phyloP scores from a whole-genome alignment of 2,797 vertebrate genomes.

The Paramormyrops hopkinsi region DNA sequence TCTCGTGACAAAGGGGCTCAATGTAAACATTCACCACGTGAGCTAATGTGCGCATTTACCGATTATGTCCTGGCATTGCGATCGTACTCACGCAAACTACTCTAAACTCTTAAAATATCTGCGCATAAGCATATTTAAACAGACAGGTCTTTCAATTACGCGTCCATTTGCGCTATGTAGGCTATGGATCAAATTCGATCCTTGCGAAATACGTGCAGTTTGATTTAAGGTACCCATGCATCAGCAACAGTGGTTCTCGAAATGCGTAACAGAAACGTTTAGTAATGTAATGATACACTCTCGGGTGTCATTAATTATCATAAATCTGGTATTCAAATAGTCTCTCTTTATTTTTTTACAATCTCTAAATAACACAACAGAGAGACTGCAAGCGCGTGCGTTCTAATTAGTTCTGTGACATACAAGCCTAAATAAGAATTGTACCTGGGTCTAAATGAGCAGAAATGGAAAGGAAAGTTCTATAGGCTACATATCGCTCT shows the following conservation, averaged over 20 bases:
- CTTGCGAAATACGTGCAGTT: not conserved
- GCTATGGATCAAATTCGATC: not conserved
- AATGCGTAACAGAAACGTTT: not conserved
- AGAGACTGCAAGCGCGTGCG: not conserved
- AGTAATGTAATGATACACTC: not conserved
- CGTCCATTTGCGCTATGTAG: not conserved
- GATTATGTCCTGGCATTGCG: too few relatives aligned
- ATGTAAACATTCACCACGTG: constrained; percentile 25
- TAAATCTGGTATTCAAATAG: not conserved
- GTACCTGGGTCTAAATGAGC: not conserved
- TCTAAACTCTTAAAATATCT: not conserved
- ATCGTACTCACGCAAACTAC: not conserved
- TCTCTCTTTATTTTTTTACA: not conserved
- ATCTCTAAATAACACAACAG: not conserved
- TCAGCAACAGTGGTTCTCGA: not conserved
- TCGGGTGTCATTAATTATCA: not conserved
- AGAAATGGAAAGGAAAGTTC: constrained; percentile 19
- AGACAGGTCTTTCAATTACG: not conserved
- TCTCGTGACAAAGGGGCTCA: constrained; percentile 10
- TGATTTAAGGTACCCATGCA: not conserved
- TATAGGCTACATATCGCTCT: constrained; percentile 25
- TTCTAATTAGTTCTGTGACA: not conserved
- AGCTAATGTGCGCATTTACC: constrained; percentile 23
- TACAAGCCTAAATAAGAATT: not conserved
- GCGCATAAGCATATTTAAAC: not conserved